Conservation (phyloP, 2,797 vertebrate species). For the Carduelis carduelis region DNA sequence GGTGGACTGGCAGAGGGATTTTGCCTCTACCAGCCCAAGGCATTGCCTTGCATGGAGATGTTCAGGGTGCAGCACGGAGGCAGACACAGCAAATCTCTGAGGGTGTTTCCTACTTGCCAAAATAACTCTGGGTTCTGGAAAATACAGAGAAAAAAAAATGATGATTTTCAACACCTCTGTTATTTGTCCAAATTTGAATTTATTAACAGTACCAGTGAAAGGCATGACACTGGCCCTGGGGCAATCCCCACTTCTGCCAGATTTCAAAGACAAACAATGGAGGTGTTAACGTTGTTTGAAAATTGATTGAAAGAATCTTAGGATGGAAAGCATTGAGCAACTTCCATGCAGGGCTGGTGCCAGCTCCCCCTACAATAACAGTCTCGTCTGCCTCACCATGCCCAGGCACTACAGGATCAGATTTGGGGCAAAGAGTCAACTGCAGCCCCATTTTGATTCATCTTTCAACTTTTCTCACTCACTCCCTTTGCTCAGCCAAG, state of each 20-base stretch:
- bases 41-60: background rate
- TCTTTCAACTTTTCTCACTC: background rate
- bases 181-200: background rate
- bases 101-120: background rate
- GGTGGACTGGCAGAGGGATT: background rate
- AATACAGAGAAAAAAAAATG: background rate
- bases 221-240: background rate
- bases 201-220: background rate
- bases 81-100: background rate
- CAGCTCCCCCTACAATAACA: background rate
- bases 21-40: background rate
- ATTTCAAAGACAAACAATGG: constrained; percentile 27
- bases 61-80: background rate
- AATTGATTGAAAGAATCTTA: constrained; percentile 5
- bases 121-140: constrained; percentile 1
- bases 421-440: background rate
- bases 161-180: constrained; percentile 35
- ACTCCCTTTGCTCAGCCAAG: background rate
- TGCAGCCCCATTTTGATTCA: background rate
- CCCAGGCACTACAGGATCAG: background rate
- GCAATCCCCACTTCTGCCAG: constrained; percentile 15
- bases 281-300: background rate
- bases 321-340: constrained; percentile 40
- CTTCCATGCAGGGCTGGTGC: background rate
- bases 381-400: background rate